These are phyloP conservation scores for Tachina fera DNA, from an alignment of 2,888 invertebrate genomes.

Conservation along the genomic window DNA sequence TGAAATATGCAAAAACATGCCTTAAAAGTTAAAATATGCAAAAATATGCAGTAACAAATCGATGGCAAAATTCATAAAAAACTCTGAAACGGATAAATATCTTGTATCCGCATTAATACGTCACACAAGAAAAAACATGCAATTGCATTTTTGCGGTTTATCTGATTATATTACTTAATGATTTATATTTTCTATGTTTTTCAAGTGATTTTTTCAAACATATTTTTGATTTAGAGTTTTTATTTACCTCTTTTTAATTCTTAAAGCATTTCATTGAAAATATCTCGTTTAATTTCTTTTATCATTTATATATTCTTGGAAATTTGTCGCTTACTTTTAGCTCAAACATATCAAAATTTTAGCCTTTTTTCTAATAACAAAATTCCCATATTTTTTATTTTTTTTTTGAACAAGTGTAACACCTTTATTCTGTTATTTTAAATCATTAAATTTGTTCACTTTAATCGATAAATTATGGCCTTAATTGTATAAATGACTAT, in stretches of 20 bases:
- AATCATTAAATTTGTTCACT: slow-evolving; percentile 36
- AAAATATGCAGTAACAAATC: too few species aligned
- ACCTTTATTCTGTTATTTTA: slow-evolving; percentile 51
- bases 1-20: too few species aligned
- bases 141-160: too few species aligned
- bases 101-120: too few species aligned
- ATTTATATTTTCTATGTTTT: not conserved
- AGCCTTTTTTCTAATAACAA: not conserved
- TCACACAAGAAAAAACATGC: too few species aligned
- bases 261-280: not conserved
- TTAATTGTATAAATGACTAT: not conserved
- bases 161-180: too few species aligned
- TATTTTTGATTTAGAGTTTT: not conserved
- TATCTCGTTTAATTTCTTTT: slow-evolving; percentile 10
- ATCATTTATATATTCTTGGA: slow-evolving; percentile 28
- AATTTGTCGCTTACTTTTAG: slow-evolving; percentile 63
- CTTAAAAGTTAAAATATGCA: too few species aligned
- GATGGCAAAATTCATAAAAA: too few species aligned
- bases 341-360: slow-evolving; percentile 11
- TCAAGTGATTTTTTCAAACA: not conserved
- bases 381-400: slow-evolving; percentile 20
- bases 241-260: not conserved
- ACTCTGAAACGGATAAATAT: too few species aligned
- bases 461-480: slow-evolving; percentile 65
- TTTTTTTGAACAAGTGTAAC: slow-evolving; percentile 36